phyloP scores from a whole-genome alignment of 2,888 invertebrate species.

The Malthinus flaveolus region DNA sequence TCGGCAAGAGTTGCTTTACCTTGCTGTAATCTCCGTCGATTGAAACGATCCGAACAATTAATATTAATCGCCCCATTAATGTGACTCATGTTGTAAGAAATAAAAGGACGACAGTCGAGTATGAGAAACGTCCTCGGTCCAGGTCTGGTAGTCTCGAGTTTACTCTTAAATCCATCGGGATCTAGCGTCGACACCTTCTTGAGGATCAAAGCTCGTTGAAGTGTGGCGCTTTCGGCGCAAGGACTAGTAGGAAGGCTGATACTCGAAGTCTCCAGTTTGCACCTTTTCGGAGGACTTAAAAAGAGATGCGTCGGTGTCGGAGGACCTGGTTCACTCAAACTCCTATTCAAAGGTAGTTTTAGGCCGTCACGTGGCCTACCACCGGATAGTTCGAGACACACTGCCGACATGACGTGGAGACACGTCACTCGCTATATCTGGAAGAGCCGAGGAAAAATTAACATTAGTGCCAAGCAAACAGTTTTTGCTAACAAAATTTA shows the following conservation, averaged over 20 bases:
- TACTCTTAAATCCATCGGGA: constrained; percentile 57
- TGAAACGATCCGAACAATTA: constrained; percentile 72
- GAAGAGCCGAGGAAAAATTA: constrained; percentile 50
- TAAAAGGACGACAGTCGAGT: constrained; percentile 70
- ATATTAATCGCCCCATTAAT: constrained; percentile 71
- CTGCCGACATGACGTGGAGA: constrained; percentile 55
- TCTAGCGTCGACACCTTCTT: constrained; percentile 59
- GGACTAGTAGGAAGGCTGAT: constrained; percentile 58
- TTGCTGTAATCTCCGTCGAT: constrained; percentile 66
- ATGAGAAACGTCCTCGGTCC: constrained; percentile 54
- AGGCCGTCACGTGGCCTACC: constrained; percentile 60
- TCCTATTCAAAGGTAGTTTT: constrained; percentile 60
- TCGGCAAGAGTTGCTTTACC: constrained; percentile 69
- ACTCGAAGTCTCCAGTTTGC: constrained; percentile 59
- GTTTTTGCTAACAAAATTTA: constrained; percentile 3
- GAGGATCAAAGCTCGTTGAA: constrained; percentile 58
- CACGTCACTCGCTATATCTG: constrained; percentile 54
- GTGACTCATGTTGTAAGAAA: constrained; percentile 71
- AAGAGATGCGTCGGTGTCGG: constrained; percentile 46
- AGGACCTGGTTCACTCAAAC: constrained; percentile 62
- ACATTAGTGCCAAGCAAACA: constrained; percentile 40
- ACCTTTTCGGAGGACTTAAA: constrained; percentile 55
- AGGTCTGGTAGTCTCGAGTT: constrained; percentile 49
- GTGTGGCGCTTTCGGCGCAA: constrained; percentile 59
- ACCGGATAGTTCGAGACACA: constrained; percentile 57